Percentiles rank a stretch among this genome's conserved stretches.
phyloP scores from a whole-genome alignment of 2,888 invertebrate species.

The Drosophila mayaguana region DNA sequence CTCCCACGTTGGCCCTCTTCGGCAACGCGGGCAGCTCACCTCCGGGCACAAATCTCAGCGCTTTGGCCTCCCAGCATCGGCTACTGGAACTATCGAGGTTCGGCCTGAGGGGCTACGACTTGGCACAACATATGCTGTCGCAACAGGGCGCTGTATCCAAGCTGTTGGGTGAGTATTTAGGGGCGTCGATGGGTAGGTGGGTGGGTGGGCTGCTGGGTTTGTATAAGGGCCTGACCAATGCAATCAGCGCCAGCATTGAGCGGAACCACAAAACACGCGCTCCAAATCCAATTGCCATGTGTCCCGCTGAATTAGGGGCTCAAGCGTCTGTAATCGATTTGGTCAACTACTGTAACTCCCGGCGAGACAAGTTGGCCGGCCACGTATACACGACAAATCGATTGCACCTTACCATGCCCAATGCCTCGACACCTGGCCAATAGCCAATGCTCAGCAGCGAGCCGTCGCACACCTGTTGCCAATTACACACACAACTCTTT shows the following conservation, averaged over 20 bases:
- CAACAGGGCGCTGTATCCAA: conserved; percentile 97
- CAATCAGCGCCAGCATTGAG: conserved; percentile 39
- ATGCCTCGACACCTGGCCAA: conserved; percentile 63
- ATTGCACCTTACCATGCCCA: conserved; percentile 69
- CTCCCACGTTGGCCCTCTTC: conserved; percentile 84
- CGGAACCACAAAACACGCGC: conserved; percentile 68
- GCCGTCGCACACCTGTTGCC: conserved; percentile 53
- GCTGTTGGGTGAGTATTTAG: conserved; percentile 91
- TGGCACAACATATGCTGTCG: conserved; percentile 95
- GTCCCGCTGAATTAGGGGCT: conserved; percentile 63
- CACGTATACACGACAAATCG: conserved; percentile 79
- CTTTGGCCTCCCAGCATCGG: conserved; percentile 91
- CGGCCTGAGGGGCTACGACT: conserved; percentile 94
- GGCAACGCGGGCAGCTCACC: conserved; percentile 35
- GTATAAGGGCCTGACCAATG: conserved; percentile 60
- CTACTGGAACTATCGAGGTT: conserved; percentile 92
- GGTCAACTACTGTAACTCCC: conserved; percentile 42
- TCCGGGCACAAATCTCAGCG: conserved; percentile 86
- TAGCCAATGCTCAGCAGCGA: conserved; percentile 21
- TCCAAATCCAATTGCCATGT: conserved; percentile 77
- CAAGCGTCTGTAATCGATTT: conserved; percentile 78
- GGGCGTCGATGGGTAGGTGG: neutral
- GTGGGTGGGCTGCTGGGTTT: neutral
- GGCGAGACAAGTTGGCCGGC: conserved; percentile 46
- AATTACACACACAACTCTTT: conserved; percentile 27